Evolutionary conservation across 2,113 vertebrate species (phyloP).

Genomic region (Burhinus oedicnemus): DNA sequence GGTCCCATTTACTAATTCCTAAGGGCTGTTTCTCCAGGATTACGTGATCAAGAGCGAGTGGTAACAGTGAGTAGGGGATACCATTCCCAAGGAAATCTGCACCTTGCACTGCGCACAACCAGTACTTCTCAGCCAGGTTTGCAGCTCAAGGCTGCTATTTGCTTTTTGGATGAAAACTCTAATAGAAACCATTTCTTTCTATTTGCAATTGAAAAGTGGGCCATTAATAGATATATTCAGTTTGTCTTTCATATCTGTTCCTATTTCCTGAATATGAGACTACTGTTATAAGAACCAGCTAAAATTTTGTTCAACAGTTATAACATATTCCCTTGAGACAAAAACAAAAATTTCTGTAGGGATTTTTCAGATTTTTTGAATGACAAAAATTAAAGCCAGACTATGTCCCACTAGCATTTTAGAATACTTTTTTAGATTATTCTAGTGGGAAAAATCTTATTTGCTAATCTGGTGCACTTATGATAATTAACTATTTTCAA

Average conservation of each 20-base stretch:
- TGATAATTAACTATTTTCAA: background rate
- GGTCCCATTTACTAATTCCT: background rate
- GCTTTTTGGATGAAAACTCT: background rate
- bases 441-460: background rate
- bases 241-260: background rate
- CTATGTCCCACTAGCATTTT: background rate
- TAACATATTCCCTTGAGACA: background rate
- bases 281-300: background rate
- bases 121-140: background rate
- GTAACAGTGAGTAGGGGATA: background rate
- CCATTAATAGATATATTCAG: background rate
- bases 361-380: background rate
- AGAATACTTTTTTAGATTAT: background rate
- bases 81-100: background rate
- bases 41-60: background rate
- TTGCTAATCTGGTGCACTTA: background rate
- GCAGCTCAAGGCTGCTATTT: background rate
- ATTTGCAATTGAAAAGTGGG: background rate
- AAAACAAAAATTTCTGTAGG: background rate
- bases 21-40: background rate
- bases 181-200: background rate
- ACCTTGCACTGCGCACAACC: background rate
- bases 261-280: background rate
- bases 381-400: background rate
- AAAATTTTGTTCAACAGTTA: background rate